Base-by-base conservation (phyloP, 2,888 invertebrate species). In the Euplagia quadripunctaria region DNA sequence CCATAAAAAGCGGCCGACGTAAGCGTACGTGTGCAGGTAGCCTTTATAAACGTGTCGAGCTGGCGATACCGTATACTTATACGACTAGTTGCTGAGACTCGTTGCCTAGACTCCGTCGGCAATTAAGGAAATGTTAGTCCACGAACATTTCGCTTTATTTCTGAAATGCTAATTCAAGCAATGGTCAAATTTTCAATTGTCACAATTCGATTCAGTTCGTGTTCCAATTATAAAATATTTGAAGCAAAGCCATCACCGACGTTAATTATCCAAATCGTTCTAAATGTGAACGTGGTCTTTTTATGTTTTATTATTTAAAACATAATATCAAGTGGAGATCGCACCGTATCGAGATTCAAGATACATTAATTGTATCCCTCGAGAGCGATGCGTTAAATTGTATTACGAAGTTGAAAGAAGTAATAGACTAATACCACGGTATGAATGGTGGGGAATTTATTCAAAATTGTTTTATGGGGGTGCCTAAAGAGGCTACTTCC, bases 401-500 rank as follows among this genome's bases (percentile, higher is more conserved):
- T 93, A 92, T 93, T 92, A 91, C 88, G 79, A 87, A 87, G 82
- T 87, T 88, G 89, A 90, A 91, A 88, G 87, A 87, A 86, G 87
- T 88, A 88, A 90, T 89, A 88, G 88, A 90, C 88, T 88, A 91
- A 91, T 92, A 92, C 86, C 89, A 86, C 86, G 84, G 86, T 86
- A 86, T 89, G 89, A 90, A 90, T 89, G 90, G 87, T 82, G 86
- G 83, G 89, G 92, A 90, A 91, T 93, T 91, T 93, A 93, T 94
- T 92, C 93, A 92, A 95, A 94, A 95, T 94, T 93, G 94, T 94
- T 95, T 95, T 95, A 95, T 91, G 91, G 91, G 93, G 93, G 92
- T 92, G 88, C 88, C 89, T 89, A 90, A 92, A 92, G 89, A 92
- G 89, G 92, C 90, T 92, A 90, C 94, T 93, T 91, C 92, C 89